phyloP scores from a whole-genome alignment of 2,888 invertebrate genomes.

The Andrena chrysosceles region DNA sequence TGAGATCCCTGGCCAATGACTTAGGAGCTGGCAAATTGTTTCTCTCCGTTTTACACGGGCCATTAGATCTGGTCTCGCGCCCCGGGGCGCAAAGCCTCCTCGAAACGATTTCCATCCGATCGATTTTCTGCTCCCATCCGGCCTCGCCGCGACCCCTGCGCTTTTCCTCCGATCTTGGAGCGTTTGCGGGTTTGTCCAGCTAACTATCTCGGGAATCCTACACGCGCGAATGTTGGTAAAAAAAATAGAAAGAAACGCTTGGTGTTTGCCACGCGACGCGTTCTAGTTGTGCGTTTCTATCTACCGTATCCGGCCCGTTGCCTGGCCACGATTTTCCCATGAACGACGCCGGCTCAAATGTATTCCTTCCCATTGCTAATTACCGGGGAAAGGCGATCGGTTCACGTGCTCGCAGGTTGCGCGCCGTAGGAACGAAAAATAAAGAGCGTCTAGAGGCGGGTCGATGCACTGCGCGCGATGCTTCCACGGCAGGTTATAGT shows the following conservation, averaged over 20 bases:
- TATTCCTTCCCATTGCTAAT: constrained; percentile 22
- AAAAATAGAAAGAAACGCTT: constrained; percentile 22
- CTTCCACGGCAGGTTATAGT: not conserved
- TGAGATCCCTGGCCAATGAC: constrained; percentile 32
- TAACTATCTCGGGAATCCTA: not conserved
- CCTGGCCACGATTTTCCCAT: constrained; percentile 29
- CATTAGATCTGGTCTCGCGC: constrained; percentile 16
- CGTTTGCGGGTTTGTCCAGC: no score
- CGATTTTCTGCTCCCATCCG: not conserved
- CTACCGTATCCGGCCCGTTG: constrained; percentile 7
- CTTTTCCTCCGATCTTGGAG: no score
- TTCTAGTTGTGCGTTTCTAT: constrained; percentile 18
- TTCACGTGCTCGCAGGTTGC: constrained; percentile 4
- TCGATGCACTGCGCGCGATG: constrained; percentile 22
- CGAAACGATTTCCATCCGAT: not conserved
- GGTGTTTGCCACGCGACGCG: constrained; percentile 44
- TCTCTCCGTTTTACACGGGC: constrained; percentile 34
- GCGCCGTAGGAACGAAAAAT: not conserved
- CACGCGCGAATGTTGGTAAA: not conserved
- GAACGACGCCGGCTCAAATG: constrained; percentile 1
- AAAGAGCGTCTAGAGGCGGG: constrained; percentile 11
- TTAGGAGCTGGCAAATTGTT: constrained; percentile 41
- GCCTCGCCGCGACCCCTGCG: no score
- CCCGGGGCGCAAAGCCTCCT: constrained; percentile 4
- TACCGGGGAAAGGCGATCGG: constrained; percentile 11